Evolutionary conservation across 2,113 vertebrate species (phyloP).

Genomic region (Alethe diademata): DNA sequence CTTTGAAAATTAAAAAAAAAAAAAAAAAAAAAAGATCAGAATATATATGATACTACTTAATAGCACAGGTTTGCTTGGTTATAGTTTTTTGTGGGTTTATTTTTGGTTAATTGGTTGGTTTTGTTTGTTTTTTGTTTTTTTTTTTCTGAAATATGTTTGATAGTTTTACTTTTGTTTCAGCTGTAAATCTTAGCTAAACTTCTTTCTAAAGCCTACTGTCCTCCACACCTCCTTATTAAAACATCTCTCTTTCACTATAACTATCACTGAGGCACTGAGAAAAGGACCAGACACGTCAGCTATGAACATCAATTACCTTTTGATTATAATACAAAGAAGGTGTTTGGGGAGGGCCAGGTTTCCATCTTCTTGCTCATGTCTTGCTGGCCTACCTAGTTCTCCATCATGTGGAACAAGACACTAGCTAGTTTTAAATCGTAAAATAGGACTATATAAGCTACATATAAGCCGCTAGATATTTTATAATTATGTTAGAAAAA

Average conservation of each 20-base stretch:
- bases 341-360: too few relatives aligned
- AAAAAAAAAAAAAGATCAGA: neutral
- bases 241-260: neutral
- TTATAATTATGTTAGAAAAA: neutral
- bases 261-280: neutral
- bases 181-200: neutral
- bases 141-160: neutral
- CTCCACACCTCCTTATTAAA: neutral
- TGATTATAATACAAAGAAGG: neutral
- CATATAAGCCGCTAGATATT: neutral
- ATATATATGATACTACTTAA: neutral
- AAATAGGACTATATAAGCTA: neutral
- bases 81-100: neutral
- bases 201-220: neutral
- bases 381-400: neutral
- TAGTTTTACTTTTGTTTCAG: neutral
- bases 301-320: neutral
- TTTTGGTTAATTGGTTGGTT: neutral
- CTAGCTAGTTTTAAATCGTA: neutral
- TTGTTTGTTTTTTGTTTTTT: too few relatives aligned
- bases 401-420: neutral
- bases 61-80: neutral
- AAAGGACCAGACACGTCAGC: neutral
- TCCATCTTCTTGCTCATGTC: neutral
- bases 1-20: neutral